Percentiles rank a stretch among this genome's conserved stretches.
These are phyloP conservation scores for Scaptomyza caliginosa DNA, from an alignment of 2,888 invertebrate species.

Conservation along the genomic window DNA sequence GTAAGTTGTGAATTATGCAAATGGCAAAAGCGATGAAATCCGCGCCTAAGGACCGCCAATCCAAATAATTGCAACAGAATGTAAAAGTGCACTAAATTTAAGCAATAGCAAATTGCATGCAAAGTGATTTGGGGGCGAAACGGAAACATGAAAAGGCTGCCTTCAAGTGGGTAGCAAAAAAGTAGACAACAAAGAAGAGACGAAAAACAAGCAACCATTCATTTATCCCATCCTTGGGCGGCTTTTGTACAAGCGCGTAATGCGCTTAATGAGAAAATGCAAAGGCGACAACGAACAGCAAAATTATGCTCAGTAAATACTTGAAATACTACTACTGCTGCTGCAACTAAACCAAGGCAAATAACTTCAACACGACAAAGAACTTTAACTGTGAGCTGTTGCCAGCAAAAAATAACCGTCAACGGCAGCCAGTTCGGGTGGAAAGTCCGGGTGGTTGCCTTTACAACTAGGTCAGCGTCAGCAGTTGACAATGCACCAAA, in stretches of 20 bases:
- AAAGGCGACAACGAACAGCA: conserved; percentile 64
- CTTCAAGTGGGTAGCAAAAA: conserved; percentile 14
- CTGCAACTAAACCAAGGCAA: conserved; percentile 37
- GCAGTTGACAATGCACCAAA: conserved; percentile 54
- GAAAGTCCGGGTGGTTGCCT: conserved; percentile 10
- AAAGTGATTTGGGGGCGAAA: conserved; percentile 12
- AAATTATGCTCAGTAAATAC: conserved; percentile 69
- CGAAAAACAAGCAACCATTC: conserved; percentile 4
- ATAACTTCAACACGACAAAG: conserved; percentile 23
- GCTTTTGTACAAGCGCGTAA: conserved; percentile 51
- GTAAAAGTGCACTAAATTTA: conserved; percentile 53
- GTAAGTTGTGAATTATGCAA: conserved; percentile 70
- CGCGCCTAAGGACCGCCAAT: conserved; percentile 65
- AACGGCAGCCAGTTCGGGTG: conserved; percentile 24
- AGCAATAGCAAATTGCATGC: conserved; percentile 60
- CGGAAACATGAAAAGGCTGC: conserved; percentile 11
- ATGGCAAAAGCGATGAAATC: conserved; percentile 65
- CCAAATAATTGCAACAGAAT: conserved; percentile 69
- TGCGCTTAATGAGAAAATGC: conserved; percentile 75
- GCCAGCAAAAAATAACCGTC: conserved; percentile 27
- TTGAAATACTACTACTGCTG: conserved; percentile 48
- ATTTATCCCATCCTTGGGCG: conserved; percentile 22
- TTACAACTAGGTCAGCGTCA: conserved; percentile 58
- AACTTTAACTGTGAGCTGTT: conserved; percentile 8
- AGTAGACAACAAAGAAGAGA: background rate